Evolutionary conservation across 2,888 invertebrate genomes (phyloP).

Genomic region (Taenaris catops): DNA sequence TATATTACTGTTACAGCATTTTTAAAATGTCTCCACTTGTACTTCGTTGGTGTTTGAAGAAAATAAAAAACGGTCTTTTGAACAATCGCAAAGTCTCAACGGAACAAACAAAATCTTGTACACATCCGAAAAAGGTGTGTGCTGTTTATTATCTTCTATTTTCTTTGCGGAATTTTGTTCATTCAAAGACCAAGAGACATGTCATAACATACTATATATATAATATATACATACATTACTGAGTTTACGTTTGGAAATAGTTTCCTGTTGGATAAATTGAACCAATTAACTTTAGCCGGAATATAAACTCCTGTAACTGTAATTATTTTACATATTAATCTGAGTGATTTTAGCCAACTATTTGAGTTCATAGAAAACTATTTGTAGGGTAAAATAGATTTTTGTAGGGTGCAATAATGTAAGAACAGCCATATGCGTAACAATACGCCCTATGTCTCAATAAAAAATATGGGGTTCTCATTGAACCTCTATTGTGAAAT

Average conservation of each 20-base stretch:
- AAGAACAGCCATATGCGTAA: constrained; percentile 5
- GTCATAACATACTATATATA: no score
- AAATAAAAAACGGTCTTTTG: no score
- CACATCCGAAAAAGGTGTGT: background rate
- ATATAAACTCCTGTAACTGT: no score
- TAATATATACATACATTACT: no score
- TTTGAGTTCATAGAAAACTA: background rate
- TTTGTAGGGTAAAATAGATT: background rate
- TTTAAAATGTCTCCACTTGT: no score
- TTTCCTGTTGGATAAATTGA: no score
- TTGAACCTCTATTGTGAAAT: constrained; percentile 2
- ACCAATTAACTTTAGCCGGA: no score
- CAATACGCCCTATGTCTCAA: constrained; percentile 3
- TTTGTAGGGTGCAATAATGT: constrained; percentile 5
- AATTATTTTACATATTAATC: no score
- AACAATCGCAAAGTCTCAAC: constrained; percentile 1
- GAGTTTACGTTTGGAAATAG: no score
- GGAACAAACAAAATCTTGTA: constrained; percentile 4
- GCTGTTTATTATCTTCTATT: background rate
- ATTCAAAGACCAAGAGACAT: no score
- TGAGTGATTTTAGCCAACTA: background rate
- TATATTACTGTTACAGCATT: no score
- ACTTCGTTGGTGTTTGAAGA: no score
- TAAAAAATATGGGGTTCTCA: constrained; percentile 14
- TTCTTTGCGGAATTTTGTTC: background rate